phyloP scores from a whole-genome alignment of 2,888 invertebrate genomes.

The Cephus nigrinus region DNA sequence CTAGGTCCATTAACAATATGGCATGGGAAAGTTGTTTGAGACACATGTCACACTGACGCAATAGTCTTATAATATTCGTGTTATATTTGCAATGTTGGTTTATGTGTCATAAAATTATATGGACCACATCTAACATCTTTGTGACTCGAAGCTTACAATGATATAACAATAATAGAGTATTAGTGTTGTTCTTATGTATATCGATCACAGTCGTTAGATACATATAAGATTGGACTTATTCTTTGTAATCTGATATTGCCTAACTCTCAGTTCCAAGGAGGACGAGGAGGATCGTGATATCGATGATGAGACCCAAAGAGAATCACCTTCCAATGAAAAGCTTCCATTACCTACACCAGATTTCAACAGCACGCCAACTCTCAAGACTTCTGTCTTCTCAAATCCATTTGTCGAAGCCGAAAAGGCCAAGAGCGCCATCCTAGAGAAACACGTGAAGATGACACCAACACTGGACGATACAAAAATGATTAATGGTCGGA shows the following conservation, averaged over 20 bases:
- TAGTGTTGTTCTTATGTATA: not conserved
- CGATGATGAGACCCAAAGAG: constrained; percentile 29
- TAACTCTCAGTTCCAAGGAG: constrained; percentile 62
- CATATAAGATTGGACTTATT: constrained; percentile 45
- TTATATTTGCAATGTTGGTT: not conserved
- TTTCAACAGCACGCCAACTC: constrained; percentile 68
- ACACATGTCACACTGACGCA: not conserved
- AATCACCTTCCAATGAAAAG: constrained; percentile 55
- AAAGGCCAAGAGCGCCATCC: constrained; percentile 84
- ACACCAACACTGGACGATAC: constrained; percentile 75
- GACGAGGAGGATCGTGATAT: constrained; percentile 38
- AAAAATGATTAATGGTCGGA: constrained; percentile 86
- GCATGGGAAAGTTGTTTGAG: not conserved
- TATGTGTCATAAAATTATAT: not conserved
- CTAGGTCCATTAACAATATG: not conserved
- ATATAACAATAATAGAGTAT: not conserved
- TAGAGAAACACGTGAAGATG: constrained; percentile 95
- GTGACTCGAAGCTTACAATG: not conserved
- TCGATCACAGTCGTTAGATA: constrained; percentile 1
- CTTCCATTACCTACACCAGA: constrained; percentile 74
- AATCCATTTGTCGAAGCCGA: constrained; percentile 91
- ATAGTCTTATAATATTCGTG: not conserved
- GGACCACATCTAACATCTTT: not conserved
- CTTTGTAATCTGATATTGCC: constrained; percentile 65
- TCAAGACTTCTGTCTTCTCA: constrained; percentile 83